Evolutionary conservation across 2,797 vertebrate species (phyloP).

Genomic region (Tokudaia tokunoshimensis): DNA sequence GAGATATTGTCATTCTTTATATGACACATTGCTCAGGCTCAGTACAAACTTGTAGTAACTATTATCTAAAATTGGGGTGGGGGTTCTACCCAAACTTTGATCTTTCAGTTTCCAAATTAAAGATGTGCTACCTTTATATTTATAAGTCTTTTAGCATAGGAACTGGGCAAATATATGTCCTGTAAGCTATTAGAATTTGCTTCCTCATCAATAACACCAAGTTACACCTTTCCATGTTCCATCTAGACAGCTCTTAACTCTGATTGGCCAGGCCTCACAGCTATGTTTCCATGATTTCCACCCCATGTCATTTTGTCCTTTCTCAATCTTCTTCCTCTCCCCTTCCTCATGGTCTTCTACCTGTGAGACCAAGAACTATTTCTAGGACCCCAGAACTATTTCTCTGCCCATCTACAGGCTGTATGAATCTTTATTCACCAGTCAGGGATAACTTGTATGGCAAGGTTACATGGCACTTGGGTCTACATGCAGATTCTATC

Average conservation of each 20-base stretch:
- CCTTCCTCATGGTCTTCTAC: no score
- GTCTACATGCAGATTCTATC: neutral
- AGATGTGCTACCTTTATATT: neutral
- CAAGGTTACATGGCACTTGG: neutral
- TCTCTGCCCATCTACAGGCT: no score
- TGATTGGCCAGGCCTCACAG: neutral
- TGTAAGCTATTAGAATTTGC: neutral
- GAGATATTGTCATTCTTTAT: neutral
- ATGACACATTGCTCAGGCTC: neutral
- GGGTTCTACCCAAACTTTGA: neutral
- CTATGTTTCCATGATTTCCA: neutral
- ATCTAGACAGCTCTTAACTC: neutral
- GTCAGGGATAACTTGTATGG: neutral
- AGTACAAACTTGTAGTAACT: neutral
- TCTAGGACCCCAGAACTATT: no score
- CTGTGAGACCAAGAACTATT: no score
- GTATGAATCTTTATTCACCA: no score
- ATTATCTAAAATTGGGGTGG: neutral
- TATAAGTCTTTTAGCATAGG: neutral
- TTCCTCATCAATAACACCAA: neutral
- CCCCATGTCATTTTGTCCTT: neutral
- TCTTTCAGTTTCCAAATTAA: neutral
- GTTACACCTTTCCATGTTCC: neutral
- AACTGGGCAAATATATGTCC: neutral
- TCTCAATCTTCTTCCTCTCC: no score